phyloP scores from a whole-genome alignment of 2,113 vertebrate genomes.

The Tenebrosternarchus preto region DNA sequence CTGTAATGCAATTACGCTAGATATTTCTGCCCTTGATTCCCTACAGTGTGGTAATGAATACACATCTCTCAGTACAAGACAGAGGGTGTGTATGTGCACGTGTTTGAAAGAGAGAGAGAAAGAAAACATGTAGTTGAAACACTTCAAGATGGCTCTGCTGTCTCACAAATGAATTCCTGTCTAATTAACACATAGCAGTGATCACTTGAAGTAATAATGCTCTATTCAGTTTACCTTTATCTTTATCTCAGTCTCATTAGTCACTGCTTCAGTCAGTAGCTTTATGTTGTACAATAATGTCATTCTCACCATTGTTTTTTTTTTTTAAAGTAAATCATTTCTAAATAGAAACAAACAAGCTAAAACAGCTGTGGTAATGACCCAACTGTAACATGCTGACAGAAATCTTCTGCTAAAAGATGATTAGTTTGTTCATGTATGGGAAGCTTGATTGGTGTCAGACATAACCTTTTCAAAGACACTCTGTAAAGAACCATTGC shows the following conservation, averaged over 20 bases:
- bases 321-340: not conserved
- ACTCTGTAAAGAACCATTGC: no score
- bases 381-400: no score
- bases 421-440: no score
- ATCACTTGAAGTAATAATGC: not conserved
- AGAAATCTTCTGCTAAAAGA: no score
- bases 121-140: not conserved
- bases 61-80: not conserved
- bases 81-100: not conserved
- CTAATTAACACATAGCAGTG: not conserved
- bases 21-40: not conserved
- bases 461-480: no score
- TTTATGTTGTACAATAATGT: not conserved
- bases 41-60: not conserved
- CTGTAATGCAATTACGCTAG: slow-evolving; percentile 30
- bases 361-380: no score
- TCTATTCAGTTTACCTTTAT: not conserved
- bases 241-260: not conserved
- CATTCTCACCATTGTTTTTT: no score
- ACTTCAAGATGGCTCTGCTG: not conserved
- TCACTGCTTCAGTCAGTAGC: not conserved
- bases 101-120: not conserved
- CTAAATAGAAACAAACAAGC: not conserved
- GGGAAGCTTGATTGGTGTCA: no score
- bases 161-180: not conserved